Evolutionary conservation across 2,797 vertebrate genomes (phyloP), one percentile per base, ranked within the genome.

Genomic region (Lithobates sylvaticus): DNA sequence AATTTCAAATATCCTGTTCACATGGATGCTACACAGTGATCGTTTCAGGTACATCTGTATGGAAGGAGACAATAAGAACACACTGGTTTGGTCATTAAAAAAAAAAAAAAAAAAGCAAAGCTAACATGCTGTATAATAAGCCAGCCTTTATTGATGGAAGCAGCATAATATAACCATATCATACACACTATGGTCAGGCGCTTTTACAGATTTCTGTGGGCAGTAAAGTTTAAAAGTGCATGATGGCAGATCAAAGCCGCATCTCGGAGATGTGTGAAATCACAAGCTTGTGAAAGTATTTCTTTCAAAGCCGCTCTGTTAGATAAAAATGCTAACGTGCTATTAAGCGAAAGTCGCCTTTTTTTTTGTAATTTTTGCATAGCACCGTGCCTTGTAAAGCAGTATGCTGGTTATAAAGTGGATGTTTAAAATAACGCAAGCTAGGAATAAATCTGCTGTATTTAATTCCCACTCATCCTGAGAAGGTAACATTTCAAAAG

Each of bases 231-330:
- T 36, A 77, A 42, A 12, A 67, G 76, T 67, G 36, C 36, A 27
- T 61, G 34, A 23, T 23, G 34, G 34, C 15, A 67, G 76, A 78
- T 67, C 76, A 78, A 65, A 44, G 76, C 76, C 15, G 1, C 42
- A 64, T 64, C 50, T 78, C 50, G 36, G 15, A 58, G 58, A 54
- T 39, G 54, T 77, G 47, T 13, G 36, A 74, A 74, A 27, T 74
- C 72, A 74, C 72, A 74, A 44, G 72, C n/a, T 23, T 39, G 70
- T 73, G 70, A 73, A 73, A 74, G 72, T 74, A 74, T 74, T 74
- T 74, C 72, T n/a, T 44, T 61, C 54, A 61, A 61, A 61, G 54
- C 54, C 54, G 21, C 54, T 61, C 54, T 61, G 54, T 61, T 61
- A 61, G 54, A 61, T 61, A 61, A 9, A 61, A 61, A 21, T 23